phyloP scores from a whole-genome alignment of 2,113 vertebrate species.

The Lepidothrix coronata region DNA sequence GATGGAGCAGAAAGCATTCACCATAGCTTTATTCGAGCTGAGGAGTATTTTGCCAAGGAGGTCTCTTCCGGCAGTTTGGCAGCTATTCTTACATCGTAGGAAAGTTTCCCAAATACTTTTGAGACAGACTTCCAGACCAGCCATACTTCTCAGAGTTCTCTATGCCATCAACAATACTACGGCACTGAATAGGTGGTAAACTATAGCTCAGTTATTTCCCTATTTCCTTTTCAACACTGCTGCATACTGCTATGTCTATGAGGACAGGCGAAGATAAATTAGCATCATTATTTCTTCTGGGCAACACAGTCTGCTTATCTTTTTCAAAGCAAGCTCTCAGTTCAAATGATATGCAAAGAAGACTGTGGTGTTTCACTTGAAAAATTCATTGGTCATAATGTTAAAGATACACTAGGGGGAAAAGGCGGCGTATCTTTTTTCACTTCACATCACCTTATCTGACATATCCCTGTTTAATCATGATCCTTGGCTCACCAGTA shows the following conservation, averaged over 20 bases:
- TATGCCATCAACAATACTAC: neutral
- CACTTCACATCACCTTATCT: slow-evolving; percentile 62
- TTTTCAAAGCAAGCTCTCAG: slow-evolving; percentile 61
- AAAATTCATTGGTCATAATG: slow-evolving; percentile 72
- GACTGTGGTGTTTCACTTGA: slow-evolving; percentile 60
- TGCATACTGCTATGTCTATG: neutral
- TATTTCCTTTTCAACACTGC: slow-evolving; percentile 28
- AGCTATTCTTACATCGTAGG: neutral
- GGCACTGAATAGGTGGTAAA: neutral
- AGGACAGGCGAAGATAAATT: slow-evolving; percentile 68
- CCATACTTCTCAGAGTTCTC: neutral
- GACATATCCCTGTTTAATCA: slow-evolving; percentile 46
- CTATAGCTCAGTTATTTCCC: slow-evolving; percentile 40
- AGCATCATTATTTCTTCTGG: slow-evolving; percentile 65
- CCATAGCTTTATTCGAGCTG: neutral
- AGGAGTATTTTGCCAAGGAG: neutral
- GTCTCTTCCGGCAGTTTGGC: neutral
- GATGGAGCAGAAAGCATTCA: neutral
- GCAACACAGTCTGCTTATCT: slow-evolving; percentile 60
- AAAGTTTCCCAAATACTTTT: neutral
- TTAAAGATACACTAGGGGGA: slow-evolving; percentile 61
- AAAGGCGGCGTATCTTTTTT: slow-evolving; percentile 61
- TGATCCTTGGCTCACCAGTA: slow-evolving; percentile 20
- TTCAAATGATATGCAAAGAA: slow-evolving; percentile 70
- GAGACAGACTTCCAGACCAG: neutral